phyloP scores from a whole-genome alignment of 1,140 invertebrate genomes.

The Drosophila busckii region DNA sequence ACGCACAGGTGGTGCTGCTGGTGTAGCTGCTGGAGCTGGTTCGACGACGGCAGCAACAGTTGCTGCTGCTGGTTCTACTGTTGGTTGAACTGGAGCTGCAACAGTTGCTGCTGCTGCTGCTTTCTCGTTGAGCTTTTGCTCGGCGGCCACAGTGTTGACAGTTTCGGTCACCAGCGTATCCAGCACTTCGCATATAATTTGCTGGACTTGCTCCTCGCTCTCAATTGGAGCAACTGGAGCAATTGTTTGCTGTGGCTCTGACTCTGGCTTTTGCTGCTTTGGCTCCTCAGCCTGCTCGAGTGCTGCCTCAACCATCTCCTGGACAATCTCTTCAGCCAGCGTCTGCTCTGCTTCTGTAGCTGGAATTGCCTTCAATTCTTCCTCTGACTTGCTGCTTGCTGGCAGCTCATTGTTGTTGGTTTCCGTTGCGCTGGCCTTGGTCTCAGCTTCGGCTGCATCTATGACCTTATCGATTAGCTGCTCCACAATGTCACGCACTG shows the following conservation, averaged over 20 bases:
- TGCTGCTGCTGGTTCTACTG: conserved; percentile 3
- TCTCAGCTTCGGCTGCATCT: conserved; percentile 51
- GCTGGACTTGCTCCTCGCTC: conserved; percentile 38
- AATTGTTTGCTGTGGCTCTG: background rate
- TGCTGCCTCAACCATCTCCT: conserved; percentile 66
- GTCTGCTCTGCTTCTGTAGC: background rate
- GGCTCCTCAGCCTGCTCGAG: conserved; percentile 22
- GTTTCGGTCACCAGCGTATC: conserved; percentile 61
- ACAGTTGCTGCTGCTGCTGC: conserved; percentile 8
- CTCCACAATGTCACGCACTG: conserved; percentile 69
- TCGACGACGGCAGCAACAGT: no score
- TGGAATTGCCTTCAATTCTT: no score
- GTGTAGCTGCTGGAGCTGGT: background rate
- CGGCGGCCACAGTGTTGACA: conserved; percentile 47
- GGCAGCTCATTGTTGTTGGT: conserved; percentile 61
- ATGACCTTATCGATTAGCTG: conserved; percentile 69
- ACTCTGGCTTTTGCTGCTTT: background rate
- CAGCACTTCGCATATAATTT: conserved; percentile 65
- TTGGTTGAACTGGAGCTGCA: background rate
- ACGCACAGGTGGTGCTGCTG: conserved; percentile 13
- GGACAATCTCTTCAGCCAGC: conserved; percentile 52
- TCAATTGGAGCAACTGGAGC: background rate
- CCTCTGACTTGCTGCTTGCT: conserved; percentile 15
- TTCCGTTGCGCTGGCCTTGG: conserved; percentile 33
- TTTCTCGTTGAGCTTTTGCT: conserved; percentile 23